phyloP scores from a whole-genome alignment of 2,888 invertebrate genomes.

The Quadroppia sp. region DNA sequence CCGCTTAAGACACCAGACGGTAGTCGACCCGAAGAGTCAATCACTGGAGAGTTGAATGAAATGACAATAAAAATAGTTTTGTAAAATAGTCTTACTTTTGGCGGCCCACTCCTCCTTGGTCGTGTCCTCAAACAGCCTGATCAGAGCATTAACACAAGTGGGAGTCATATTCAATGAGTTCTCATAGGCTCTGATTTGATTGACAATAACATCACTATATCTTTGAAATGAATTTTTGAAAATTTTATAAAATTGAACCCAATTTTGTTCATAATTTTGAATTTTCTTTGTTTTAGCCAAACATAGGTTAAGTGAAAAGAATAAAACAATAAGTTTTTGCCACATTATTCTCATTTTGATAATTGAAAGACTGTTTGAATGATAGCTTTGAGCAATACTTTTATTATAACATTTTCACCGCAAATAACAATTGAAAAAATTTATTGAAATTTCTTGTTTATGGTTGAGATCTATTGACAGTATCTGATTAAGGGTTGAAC shows the following conservation, averaged over 20 bases:
- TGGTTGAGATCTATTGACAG: too few relatives aligned
- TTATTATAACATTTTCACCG: not conserved
- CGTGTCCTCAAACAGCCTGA: not conserved
- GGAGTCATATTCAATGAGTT: not conserved
- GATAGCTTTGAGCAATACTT: too few relatives aligned
- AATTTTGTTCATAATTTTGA: not conserved
- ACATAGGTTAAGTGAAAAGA: not conserved
- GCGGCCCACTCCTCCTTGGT: not conserved
- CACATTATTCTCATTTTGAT: too few relatives aligned
- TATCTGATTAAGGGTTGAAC: too few relatives aligned
- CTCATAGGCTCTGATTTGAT: not conserved
- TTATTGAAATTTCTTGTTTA: not conserved
- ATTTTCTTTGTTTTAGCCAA: not conserved
- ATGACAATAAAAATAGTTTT: too few relatives aligned
- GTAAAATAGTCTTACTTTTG: constrained; percentile 24
- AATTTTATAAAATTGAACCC: not conserved
- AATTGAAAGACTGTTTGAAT: too few relatives aligned
- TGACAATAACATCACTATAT: not conserved
- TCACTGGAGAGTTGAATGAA: constrained; percentile 23
- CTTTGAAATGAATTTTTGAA: not conserved
- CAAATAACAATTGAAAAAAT: not conserved
- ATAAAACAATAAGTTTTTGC: too few relatives aligned
- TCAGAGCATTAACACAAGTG: not conserved
- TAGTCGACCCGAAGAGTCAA: constrained; percentile 39
- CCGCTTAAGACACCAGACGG: constrained; percentile 40